A percentile compares a stretch with the other conserved stretches of the same genome.
phyloP scores from a whole-genome alignment of 2,113 vertebrate species.

The Oncorhynchus nerka region DNA sequence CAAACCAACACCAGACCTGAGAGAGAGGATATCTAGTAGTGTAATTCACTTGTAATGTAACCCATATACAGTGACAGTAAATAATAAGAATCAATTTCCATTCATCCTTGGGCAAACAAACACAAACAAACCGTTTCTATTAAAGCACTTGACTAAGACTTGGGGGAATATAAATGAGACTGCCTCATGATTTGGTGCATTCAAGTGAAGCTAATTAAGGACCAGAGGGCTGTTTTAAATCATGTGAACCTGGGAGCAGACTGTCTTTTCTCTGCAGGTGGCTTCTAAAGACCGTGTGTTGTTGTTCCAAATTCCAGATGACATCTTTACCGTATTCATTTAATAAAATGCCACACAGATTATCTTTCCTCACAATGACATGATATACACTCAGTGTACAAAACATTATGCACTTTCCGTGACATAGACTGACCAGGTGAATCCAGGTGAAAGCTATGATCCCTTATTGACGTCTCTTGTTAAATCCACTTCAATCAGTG shows the following conservation, averaged over 20 bases:
- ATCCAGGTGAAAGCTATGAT: too few relatives aligned
- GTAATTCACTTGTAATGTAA: not conserved
- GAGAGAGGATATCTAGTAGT: not conserved
- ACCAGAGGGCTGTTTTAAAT: not conserved
- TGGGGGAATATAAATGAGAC: not conserved
- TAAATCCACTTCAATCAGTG: too few relatives aligned
- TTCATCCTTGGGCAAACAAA: not conserved
- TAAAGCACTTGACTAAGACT: not conserved
- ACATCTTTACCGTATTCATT: not conserved
- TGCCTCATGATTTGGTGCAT: not conserved
- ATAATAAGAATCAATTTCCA: not conserved
- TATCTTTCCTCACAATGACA: not conserved
- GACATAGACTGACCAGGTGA: too few relatives aligned
- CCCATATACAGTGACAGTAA: not conserved
- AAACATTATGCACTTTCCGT: not conserved
- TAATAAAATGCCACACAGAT: not conserved
- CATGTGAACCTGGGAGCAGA: not conserved
- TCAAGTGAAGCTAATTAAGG: not conserved
- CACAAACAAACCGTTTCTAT: not conserved
- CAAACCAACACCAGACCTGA: not conserved
- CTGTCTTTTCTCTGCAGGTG: not conserved
- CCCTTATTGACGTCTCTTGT: too few relatives aligned
- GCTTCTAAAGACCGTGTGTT: not conserved
- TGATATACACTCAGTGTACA: not conserved
- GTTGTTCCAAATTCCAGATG: not conserved